Evolutionary conservation across 2,888 invertebrate genomes (phyloP).

Genomic region (Trilocha varians): DNA sequence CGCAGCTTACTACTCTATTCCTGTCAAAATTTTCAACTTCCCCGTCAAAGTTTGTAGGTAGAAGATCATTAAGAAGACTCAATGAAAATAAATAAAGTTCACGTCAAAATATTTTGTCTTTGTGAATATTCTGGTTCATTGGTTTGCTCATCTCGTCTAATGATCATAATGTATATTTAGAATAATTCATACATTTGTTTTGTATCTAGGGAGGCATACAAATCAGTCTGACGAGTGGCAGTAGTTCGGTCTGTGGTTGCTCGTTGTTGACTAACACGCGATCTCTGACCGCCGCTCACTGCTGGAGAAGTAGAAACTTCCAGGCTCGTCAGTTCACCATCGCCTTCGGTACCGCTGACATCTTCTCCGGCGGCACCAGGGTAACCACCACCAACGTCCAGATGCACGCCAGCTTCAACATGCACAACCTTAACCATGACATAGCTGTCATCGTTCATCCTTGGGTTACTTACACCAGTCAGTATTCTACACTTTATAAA

Average conservation of each 20-base stretch:
- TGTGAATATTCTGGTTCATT: too few species aligned
- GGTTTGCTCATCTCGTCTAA: too few species aligned
- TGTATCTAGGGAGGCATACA: slow-evolving; percentile 30
- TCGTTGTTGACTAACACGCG: slow-evolving; percentile 33
- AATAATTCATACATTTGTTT: not conserved
- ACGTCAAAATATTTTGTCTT: too few species aligned
- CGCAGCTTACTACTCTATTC: too few species aligned
- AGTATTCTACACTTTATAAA: not conserved
- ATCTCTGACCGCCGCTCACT: slow-evolving; percentile 31
- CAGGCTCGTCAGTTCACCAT: not conserved
- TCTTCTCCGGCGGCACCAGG: not conserved
- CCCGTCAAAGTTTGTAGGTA: too few species aligned
- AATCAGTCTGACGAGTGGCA: slow-evolving; percentile 23
- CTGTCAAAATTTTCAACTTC: too few species aligned
- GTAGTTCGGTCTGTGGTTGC: slow-evolving; percentile 31
- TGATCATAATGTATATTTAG: too few species aligned
- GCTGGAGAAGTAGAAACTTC: slow-evolving; percentile 26
- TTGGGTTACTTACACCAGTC: not conserved
- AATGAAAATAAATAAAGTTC: too few species aligned
- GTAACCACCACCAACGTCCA: not conserved
- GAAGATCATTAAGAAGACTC: too few species aligned
- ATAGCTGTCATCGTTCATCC: not conserved
- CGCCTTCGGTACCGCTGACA: not conserved
- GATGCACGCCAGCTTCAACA: too few species aligned
- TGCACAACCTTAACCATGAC: not conserved